Percentiles rank a stretch among this genome's conserved stretches.
phyloP scores from a whole-genome alignment of 2,113 vertebrate genomes.

The Gallinago media region DNA sequence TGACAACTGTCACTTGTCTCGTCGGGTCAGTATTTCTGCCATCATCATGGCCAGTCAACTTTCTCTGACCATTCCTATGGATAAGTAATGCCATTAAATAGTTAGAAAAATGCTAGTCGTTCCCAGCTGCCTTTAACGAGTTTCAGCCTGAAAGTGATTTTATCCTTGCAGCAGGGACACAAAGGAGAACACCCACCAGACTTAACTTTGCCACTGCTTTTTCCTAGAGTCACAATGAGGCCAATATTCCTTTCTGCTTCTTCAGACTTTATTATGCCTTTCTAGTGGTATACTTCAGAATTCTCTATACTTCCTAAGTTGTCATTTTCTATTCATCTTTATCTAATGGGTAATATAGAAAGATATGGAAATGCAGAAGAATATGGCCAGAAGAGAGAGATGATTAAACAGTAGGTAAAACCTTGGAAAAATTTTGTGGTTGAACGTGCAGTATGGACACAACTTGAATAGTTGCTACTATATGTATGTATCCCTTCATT shows the following conservation, averaged over 20 bases:
- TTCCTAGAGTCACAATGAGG: not conserved
- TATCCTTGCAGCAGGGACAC: not conserved
- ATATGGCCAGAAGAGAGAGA: not conserved
- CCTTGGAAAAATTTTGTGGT: fast-evolving
- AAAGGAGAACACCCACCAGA: not conserved
- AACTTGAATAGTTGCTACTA: not conserved
- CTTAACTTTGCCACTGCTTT: not conserved
- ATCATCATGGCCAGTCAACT: not conserved
- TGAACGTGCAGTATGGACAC: not conserved
- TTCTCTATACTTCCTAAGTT: not conserved
- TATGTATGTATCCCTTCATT: not conserved
- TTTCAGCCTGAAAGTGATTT: not conserved
- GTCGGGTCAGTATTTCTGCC: not conserved
- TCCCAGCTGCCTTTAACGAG: not conserved
- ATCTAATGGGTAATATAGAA: not conserved
- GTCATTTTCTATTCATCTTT: not conserved
- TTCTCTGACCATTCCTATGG: not conserved
- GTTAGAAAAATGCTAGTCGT: not conserved
- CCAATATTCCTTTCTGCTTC: not conserved
- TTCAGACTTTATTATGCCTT: not conserved
- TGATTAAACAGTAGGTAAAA: not conserved
- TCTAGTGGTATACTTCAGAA: not conserved
- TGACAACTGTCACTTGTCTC: not conserved
- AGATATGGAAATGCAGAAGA: not conserved
- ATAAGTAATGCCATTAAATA: not conserved